phyloP scores from a whole-genome alignment of 1,140 invertebrate genomes.

The Eriocheir sinensis region DNA sequence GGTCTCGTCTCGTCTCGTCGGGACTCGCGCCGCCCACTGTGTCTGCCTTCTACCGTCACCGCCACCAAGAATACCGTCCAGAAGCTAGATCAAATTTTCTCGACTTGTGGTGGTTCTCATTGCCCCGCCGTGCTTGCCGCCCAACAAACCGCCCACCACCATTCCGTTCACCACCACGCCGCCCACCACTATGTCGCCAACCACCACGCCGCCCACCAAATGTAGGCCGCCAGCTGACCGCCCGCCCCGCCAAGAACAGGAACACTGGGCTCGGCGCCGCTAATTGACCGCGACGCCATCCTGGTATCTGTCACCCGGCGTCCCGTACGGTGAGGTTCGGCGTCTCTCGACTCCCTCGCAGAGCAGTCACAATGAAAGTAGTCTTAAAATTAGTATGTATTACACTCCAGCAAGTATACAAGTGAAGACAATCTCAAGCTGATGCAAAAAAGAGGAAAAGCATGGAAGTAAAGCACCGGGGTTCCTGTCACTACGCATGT shows the following conservation, averaged over 20 bases:
- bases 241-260: neutral
- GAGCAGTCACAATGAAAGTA: neutral
- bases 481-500: conserved; percentile 54
- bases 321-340: neutral
- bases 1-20: too few relatives aligned
- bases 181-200: too few relatives aligned
- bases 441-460: conserved; percentile 31
- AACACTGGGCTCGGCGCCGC: neutral
- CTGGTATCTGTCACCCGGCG: neutral
- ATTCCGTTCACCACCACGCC: too few relatives aligned
- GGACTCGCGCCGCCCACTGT: too few relatives aligned
- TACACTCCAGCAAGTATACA: neutral
- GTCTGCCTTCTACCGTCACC: too few relatives aligned
- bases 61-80: too few relatives aligned
- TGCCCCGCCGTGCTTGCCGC: neutral
- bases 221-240: neutral
- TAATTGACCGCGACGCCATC: neutral
- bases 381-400: neutral
- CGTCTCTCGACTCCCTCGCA: neutral
- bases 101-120: too few relatives aligned
- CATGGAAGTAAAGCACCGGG: conserved; percentile 42
- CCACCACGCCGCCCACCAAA: too few relatives aligned
- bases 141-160: too few relatives aligned
- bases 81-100: too few relatives aligned
- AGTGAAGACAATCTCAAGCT: neutral